Base-by-base conservation (phyloP, 2,113 vertebrate species). In the Vireo altiloquus region DNA sequence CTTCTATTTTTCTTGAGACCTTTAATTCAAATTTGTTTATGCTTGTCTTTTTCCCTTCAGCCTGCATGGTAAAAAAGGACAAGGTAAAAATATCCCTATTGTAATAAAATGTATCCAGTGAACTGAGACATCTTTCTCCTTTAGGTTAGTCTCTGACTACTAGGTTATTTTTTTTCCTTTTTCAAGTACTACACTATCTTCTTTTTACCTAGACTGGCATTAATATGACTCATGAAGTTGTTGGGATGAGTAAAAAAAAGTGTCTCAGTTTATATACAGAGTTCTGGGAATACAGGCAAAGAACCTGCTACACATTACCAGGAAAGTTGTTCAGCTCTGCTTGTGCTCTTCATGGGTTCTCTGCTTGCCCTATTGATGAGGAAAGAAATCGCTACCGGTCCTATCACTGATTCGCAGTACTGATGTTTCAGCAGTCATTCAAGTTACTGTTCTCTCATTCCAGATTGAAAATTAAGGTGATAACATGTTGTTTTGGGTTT, bases 351-450 rank as follows among this genome's bases (percentile, higher is more conserved):
- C 9, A 3, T 24, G 60, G 13, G 8, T 59, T 56, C 15, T 40
- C 37, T 90, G 28, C 35, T 72, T 61, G 25, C 40, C 44, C 28
- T 21, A 13, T 72, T 0, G 3, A 3, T 63, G 70, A 80, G 57
- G 47, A 50, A 28, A 39, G 17, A 61, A 69, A 81, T 21, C 28
- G 42, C 8, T 46, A 46, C 64, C 42, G 83, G 20, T 40, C 9
- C 49, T 69, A 10, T 52, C 53, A 13, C 39, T 56, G n/a, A 61
- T 61, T 61, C 0, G 0, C 49, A 13, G 5, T 65, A 24, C 4
- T 79, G 39, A 8, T 72, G 6, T 69, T 42, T 46, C 27, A 52
- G 31, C 30, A 18, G 39, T 82, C 14, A 13, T 30, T 71, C 54
- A 84, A 59, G 18, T 80, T 65, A 53, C 35, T 39, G 10, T 39